phyloP scores from a whole-genome alignment of 2,113 vertebrate genomes.

The Uropsilus gracilis region DNA sequence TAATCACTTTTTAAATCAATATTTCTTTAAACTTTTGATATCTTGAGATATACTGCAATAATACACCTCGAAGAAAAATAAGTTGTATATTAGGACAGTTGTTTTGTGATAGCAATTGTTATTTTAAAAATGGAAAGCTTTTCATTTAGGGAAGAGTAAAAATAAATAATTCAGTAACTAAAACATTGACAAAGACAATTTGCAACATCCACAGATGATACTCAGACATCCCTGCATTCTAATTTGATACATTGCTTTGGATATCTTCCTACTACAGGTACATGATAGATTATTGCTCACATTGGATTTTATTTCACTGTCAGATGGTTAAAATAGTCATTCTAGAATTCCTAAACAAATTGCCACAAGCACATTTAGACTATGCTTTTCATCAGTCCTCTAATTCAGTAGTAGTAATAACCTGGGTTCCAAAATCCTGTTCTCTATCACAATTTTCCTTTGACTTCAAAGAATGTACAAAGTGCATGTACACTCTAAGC shows the following conservation, averaged over 20 bases:
- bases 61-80: neutral
- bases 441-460: constrained; percentile 12
- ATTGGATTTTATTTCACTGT: neutral
- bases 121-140: neutral
- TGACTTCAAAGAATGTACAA: neutral
- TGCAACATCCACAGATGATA: neutral
- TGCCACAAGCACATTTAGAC: neutral
- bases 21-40: neutral
- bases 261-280: neutral
- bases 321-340: neutral
- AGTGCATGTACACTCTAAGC: neutral
- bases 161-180: neutral
- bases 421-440: neutral
- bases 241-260: constrained; percentile 38
- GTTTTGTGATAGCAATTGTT: neutral
- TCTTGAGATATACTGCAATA: neutral
- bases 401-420: neutral
- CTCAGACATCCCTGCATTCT: neutral
- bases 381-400: neutral
- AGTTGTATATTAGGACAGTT: neutral
- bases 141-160: neutral
- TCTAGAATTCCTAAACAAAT: constrained; percentile 28
- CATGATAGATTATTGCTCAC: neutral
- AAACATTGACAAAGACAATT: neutral
- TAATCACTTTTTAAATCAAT: neutral